Evolutionary conservation across 1,140 invertebrate genomes (phyloP).

Genomic region (Drosophila equinoxialis): DNA sequence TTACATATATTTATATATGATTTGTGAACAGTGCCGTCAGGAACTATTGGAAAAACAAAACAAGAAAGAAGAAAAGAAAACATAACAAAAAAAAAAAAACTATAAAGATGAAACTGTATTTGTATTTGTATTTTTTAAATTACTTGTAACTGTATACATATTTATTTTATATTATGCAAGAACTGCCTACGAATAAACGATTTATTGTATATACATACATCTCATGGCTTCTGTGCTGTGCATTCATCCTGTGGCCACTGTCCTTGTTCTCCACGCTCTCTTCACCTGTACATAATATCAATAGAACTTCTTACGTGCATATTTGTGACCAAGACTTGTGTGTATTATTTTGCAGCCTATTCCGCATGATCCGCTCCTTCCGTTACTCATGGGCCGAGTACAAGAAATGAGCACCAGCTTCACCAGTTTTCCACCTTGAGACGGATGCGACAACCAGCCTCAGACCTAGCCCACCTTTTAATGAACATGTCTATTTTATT

Average conservation of each 20-base stretch:
- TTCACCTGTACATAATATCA: conserved; percentile 17
- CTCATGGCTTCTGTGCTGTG: conserved; percentile 22
- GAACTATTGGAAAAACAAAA: conserved; percentile 25
- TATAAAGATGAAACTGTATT: conserved; percentile 79
- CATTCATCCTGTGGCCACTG: neutral
- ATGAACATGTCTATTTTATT: conserved; percentile 26
- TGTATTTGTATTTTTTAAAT: conserved; percentile 80
- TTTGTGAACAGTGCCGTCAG: conserved; percentile 67
- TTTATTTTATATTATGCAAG: conserved; percentile 82
- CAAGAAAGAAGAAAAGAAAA: conserved; percentile 29
- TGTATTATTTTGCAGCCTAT: conserved; percentile 68
- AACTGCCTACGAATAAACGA: conserved; percentile 81
- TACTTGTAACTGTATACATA: conserved; percentile 80
- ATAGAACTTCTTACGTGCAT: neutral
- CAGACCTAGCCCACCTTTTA: conserved; percentile 31
- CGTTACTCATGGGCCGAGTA: conserved; percentile 71
- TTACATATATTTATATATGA: conserved; percentile 39
- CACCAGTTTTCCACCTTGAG: neutral
- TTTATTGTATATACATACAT: conserved; percentile 67
- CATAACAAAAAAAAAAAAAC: conserved; percentile 26
- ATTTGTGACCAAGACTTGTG: conserved; percentile 63
- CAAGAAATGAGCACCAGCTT: conserved; percentile 55
- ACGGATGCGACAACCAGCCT: conserved; percentile 11
- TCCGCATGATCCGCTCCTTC: conserved; percentile 72
- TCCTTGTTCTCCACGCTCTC: neutral